Conservation (phyloP, 2,797 vertebrate genomes). For the Gymnoscopelus braueri region DNA sequence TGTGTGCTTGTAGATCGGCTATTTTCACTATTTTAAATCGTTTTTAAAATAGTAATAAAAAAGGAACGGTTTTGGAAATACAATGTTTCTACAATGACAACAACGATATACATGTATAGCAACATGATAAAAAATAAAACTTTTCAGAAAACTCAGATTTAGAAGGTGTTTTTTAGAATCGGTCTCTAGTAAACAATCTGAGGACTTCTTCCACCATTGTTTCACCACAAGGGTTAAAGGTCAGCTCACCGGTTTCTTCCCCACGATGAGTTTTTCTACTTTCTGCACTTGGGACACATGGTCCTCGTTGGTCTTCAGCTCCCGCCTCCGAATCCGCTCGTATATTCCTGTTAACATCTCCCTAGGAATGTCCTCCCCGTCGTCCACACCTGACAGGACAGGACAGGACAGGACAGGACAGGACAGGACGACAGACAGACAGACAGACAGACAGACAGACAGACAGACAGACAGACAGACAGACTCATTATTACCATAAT, state of each 20-base stretch:
- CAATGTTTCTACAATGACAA: no score
- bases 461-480: background rate
- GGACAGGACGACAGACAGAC: background rate
- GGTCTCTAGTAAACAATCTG: no score
- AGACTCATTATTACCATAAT: background rate
- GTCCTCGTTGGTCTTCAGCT: conserved; percentile 97
- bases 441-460: conserved; percentile 5
- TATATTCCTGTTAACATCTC: conserved; percentile 96
- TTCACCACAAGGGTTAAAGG: conserved; percentile 14
- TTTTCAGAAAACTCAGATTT: no score
- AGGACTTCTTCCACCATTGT: no score
- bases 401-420: conserved; percentile 21
- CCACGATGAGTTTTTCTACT: conserved; percentile 98
- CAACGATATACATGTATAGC: no score
- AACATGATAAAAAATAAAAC: no score
- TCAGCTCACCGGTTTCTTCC: conserved; percentile 93
- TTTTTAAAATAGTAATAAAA: no score
- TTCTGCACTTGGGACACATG: conserved; percentile 98
- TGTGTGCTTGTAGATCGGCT: no score
- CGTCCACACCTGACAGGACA: conserved; percentile 89
- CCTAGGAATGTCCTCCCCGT: conserved; percentile 95
- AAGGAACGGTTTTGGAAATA: no score
- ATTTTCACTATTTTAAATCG: no score
- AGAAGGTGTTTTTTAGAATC: no score
- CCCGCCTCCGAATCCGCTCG: conserved; percentile 93